A percentile compares a stretch with the other conserved stretches of the same genome.
These are phyloP conservation scores for Macrobrachium rosenbergii DNA, from an alignment of 1,140 invertebrate species.

Conservation along the genomic window DNA sequence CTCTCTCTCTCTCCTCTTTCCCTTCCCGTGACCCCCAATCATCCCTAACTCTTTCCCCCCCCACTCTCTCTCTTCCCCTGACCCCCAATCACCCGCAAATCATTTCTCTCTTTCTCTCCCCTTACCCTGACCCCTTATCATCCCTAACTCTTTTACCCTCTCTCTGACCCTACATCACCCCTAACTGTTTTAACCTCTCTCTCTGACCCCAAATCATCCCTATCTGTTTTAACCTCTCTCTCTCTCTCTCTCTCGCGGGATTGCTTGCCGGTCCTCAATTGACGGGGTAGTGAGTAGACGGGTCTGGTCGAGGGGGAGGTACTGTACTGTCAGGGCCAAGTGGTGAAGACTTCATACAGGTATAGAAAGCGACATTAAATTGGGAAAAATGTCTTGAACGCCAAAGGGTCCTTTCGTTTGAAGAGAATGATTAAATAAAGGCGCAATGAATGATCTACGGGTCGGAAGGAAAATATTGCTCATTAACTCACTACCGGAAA, in stretches of 20 bases:
- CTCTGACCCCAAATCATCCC: not conserved
- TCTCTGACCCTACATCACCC: not conserved
- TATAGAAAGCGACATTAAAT: too few relatives aligned
- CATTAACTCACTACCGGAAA: too few relatives aligned
- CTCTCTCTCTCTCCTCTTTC: slow-evolving; percentile 2
- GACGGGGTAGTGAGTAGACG: too few relatives aligned
- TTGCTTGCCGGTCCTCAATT: not conserved
- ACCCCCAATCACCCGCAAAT: not conserved
- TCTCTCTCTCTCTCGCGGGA: not conserved
- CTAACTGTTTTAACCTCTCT: not conserved
- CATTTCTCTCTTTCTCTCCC: not conserved
- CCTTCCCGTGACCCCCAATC: not conserved
- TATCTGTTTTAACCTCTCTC: not conserved
- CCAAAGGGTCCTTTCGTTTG: too few relatives aligned
- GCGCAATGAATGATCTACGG: too few relatives aligned
- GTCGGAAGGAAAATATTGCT: too few relatives aligned
- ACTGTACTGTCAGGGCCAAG: too few relatives aligned
- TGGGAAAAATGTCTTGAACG: too few relatives aligned
- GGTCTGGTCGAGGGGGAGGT: too few relatives aligned
- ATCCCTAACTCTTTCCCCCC: not conserved
- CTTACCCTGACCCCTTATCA: not conserved
- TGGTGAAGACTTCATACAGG: too few relatives aligned
- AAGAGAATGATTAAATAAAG: too few relatives aligned
- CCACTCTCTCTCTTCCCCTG: not conserved
- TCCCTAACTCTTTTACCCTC: not conserved